Base-by-base conservation (phyloP, 2,888 invertebrate species). In the Mimumesa dahlbomi region DNA sequence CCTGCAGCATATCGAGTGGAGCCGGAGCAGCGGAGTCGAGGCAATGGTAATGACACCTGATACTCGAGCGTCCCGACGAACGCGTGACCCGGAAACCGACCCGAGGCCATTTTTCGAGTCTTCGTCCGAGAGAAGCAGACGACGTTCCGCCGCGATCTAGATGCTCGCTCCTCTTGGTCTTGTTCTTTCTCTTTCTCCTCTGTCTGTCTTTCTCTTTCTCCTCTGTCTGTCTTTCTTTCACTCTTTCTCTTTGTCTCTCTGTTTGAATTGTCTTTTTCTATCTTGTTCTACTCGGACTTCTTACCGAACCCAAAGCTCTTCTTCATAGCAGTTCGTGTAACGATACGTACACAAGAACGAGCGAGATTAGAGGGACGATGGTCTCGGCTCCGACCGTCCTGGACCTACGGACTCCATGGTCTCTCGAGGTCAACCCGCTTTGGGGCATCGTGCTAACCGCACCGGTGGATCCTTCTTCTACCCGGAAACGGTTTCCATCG, bases 401-500 rank as follows among this genome's bases (percentile, higher is more conserved):
- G 83, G 81, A 74, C 79, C 79, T 79, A 74, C 73, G 77, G 80
- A 81, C 64, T 75, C 72, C 57, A 40, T 76, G 77, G 77, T 79
- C 82, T 82, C 84, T 82, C 67, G 85, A 86, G 88, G 88, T 88
- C 88, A 89, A 86, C 80, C 85, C 79, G 88, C 88, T 88, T 87
- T 88, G 84, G 88, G 88, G 88, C 88, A 88, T 89, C 88, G 88
- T 88, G 88, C 88, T 80, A 82, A 84, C 84, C 84, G 77, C 82
- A 82, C 82, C 81, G 73, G 76, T 69, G 81, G 79, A 83, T 84
- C 79, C 79, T 82, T 86, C 85, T 79, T n/a, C 25, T 7, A 87
- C 87, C 87, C 86, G 87, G 87, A 87, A 87, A 87, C 77, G 68
- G 77, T 84, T 81, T 79, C 78, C 75, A 81, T 76, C 76, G 70